Evolutionary conservation across 2,888 invertebrate genomes (phyloP).

Genomic region (Dolichopus griseipennis): DNA sequence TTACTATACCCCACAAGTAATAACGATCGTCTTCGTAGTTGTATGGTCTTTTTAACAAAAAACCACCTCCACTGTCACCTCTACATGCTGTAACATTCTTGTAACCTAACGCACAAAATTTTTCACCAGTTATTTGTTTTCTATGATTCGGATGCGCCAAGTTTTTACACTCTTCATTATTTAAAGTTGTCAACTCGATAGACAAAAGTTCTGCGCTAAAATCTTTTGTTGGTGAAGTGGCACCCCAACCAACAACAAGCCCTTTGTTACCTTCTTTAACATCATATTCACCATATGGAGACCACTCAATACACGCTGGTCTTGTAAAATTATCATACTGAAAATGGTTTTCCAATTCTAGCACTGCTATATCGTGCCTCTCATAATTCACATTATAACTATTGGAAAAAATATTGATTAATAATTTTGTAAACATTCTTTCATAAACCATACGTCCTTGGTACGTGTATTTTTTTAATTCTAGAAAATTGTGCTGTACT

Average conservation of each 20-base stretch:
- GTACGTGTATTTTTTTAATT: conserved; percentile 20
- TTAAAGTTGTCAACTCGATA: conserved; percentile 22
- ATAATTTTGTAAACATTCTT: too few relatives aligned
- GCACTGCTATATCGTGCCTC: conserved; percentile 34
- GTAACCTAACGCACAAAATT: conserved; percentile 33
- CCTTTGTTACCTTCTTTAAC: conserved; percentile 17
- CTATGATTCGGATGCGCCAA: conserved; percentile 19
- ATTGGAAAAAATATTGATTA: too few relatives aligned
- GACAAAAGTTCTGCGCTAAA: conserved; percentile 21
- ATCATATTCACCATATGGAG: conserved; percentile 17
- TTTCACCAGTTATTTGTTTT: conserved; percentile 29
- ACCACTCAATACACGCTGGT: conserved; percentile 36
- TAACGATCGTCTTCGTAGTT: conserved; percentile 15
- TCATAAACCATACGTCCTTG: conserved; percentile 16
- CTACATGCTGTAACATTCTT: conserved; percentile 24
- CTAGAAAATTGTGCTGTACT: conserved; percentile 19
- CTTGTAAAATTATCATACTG: conserved; percentile 31
- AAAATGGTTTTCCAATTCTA: conserved; percentile 32
- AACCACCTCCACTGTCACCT: conserved; percentile 34
- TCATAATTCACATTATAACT: too few relatives aligned
- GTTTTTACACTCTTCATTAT: conserved; percentile 23
- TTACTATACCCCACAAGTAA: conserved; percentile 30
- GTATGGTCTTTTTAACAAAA: conserved; percentile 19
- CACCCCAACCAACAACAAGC: conserved; percentile 28
- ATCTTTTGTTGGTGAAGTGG: conserved; percentile 13